phyloP scores from a whole-genome alignment of 2,888 invertebrate genomes.

The Drosophila atripex region DNA sequence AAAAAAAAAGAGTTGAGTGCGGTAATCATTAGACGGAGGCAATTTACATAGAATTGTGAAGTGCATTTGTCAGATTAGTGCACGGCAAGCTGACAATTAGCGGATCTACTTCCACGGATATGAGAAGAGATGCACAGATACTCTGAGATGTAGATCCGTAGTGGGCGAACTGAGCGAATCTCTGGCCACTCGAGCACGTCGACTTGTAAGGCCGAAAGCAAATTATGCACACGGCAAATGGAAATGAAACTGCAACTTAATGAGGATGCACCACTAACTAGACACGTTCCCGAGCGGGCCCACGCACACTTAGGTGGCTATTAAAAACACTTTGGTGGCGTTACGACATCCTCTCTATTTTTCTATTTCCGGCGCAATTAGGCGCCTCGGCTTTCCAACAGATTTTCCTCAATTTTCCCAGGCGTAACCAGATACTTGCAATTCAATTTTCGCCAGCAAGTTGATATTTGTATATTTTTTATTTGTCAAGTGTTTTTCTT shows the following conservation, averaged over 20 bases:
- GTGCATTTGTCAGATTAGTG: constrained; percentile 63
- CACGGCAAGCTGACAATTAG: constrained; percentile 70
- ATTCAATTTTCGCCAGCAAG: constrained; percentile 73
- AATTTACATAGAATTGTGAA: constrained; percentile 60
- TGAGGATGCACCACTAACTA: constrained; percentile 79
- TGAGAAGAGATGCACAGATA: constrained; percentile 6
- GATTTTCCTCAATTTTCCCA: constrained; percentile 52
- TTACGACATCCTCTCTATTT: constrained; percentile 59
- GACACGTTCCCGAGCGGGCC: constrained; percentile 61
- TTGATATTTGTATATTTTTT: constrained; percentile 37
- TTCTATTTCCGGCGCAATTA: constrained; percentile 80
- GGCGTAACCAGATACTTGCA: constrained; percentile 82
- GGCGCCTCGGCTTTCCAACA: constrained; percentile 14
- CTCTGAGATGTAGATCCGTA: constrained; percentile 17
- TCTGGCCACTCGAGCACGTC: constrained; percentile 71
- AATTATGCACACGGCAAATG: constrained; percentile 59
- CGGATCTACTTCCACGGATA: constrained; percentile 66
- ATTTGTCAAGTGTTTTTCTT: constrained; percentile 69
- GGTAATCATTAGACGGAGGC: constrained; percentile 48
- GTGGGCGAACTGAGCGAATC: constrained; percentile 42
- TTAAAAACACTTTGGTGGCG: constrained; percentile 78
- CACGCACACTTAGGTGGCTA: constrained; percentile 62
- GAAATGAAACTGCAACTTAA: constrained; percentile 58
- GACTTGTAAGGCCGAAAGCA: constrained; percentile 52
- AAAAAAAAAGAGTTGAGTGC: constrained; percentile 8